Conservation (phyloP, 2,113 vertebrate genomes). For the Oncorhynchus masou region DNA sequence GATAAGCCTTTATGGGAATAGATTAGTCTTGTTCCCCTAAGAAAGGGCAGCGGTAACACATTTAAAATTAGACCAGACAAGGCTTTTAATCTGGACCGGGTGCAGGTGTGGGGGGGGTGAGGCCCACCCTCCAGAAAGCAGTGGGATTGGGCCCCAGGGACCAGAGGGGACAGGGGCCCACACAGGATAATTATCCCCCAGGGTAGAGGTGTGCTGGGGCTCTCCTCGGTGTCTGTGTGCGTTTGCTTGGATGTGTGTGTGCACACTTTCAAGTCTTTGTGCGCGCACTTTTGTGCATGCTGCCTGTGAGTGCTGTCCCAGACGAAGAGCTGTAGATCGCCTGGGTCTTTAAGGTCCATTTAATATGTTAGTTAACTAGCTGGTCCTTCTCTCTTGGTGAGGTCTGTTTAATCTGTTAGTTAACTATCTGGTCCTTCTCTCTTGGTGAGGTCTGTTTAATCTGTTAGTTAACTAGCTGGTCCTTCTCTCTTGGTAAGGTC, state of each 20-base stretch:
- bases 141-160: constrained; percentile 72
- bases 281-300: background rate
- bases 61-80: constrained; percentile 70
- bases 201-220: constrained; percentile 44
- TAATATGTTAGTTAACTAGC: too few relatives aligned
- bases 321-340: background rate
- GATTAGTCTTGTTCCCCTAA: constrained; percentile 65
- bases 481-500: too few relatives aligned
- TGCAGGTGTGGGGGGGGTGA: constrained; percentile 62
- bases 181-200: constrained; percentile 66
- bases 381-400: too few relatives aligned
- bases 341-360: background rate
- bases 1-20: constrained; percentile 64
- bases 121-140: constrained; percentile 21
- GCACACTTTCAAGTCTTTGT: background rate
- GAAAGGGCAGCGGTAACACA: constrained; percentile 74
- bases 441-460: too few relatives aligned
- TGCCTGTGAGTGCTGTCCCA: constrained; percentile 5
- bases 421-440: too few relatives aligned
- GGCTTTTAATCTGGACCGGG: constrained; percentile 73
- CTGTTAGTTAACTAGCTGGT: too few relatives aligned
- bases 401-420: too few relatives aligned
- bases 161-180: constrained; percentile 26
- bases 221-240: background rate
- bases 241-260: constrained; percentile 11